Evolutionary conservation across 2,888 invertebrate species (phyloP), one percentile per base, ranked within the genome.

Genomic region (Phania funesta): DNA sequence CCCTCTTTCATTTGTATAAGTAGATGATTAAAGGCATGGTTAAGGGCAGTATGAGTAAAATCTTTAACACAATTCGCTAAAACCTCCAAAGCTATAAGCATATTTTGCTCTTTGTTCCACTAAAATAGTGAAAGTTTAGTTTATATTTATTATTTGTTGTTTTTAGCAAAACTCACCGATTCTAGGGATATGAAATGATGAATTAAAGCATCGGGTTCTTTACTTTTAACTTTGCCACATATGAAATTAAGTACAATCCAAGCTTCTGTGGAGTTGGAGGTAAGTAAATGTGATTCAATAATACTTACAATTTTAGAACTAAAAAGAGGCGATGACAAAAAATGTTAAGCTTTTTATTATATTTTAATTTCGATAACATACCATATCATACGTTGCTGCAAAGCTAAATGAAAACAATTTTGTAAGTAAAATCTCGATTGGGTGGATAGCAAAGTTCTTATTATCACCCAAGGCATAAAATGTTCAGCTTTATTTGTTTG

Each of bases 381-480:
- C 86, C 84, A 84, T n/a, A 86, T 44, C 73, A 84, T 80, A 2
- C 84, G 84, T 24, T 84, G 71, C 67, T 85, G 86, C 7, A 90
- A 78, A 0, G 89, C 85, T 11, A 86, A 32, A 11, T 86, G 85
- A 16, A 91, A 87, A 44, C 88, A 86, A 8, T 85, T 85, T 67
- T 90, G 89, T 18, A 91, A 74, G 84, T 90, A 90, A 7, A 89
- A 86, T 1, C 90, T 86, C 0, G 89, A 87, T 65, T 90, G 88
- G 0, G 88, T 87, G 1, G 85, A 86, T 0, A 91, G 74, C 20
- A 90, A 73, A 0, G 89, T 89, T 7, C 89, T 85, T 38, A 91
- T 83, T 50, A 91, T 90, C 1, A 87, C 86, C 90, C 90, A 91
- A 11, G 90, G 91, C 87, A 91, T 88, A 60, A 89, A 89, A 80